phyloP scores from a whole-genome alignment of 2,888 invertebrate genomes.

The Torymus tubicola region DNA sequence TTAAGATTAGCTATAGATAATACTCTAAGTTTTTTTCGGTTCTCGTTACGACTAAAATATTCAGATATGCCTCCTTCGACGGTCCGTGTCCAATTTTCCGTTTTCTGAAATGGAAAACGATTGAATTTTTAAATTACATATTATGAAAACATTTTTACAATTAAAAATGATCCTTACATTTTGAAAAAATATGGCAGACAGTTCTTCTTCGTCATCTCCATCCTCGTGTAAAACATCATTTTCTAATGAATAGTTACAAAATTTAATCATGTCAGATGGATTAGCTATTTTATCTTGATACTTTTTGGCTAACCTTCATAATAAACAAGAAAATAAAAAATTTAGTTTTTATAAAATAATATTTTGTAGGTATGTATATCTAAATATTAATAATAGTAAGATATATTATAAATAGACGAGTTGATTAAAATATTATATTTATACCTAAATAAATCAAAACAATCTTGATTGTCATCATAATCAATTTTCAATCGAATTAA shows the following conservation, averaged over 20 bases:
- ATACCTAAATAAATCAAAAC: constrained; percentile 82
- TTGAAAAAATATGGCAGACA: constrained; percentile 18
- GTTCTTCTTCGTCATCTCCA: constrained; percentile 34
- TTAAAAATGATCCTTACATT: constrained; percentile 9
- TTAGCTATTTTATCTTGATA: constrained; percentile 90
- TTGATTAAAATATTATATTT: not conserved
- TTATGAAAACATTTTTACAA: not conserved
- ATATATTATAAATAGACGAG: not conserved
- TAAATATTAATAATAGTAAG: constrained; percentile 11
- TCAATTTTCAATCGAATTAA: constrained; percentile 88
- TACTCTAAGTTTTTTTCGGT: constrained; percentile 17
- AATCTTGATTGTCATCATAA: constrained; percentile 86
- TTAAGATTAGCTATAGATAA: constrained; percentile 17
- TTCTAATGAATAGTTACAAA: constrained; percentile 2
- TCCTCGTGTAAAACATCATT: not conserved
- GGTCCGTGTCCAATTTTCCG: constrained; percentile 6
- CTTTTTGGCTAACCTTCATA: constrained; percentile 83
- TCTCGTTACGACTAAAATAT: constrained; percentile 13
- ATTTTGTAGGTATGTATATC: not conserved
- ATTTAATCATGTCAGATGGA: constrained; percentile 80
- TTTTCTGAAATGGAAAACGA: constrained; percentile 11
- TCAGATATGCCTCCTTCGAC: constrained; percentile 21
- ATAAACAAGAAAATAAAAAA: constrained; percentile 64
- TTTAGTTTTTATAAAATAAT: constrained; percentile 2
- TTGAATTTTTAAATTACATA: not conserved